Evolutionary conservation across 1,140 invertebrate species (phyloP).

Genomic region (Meloidogyne hapla): DNA sequence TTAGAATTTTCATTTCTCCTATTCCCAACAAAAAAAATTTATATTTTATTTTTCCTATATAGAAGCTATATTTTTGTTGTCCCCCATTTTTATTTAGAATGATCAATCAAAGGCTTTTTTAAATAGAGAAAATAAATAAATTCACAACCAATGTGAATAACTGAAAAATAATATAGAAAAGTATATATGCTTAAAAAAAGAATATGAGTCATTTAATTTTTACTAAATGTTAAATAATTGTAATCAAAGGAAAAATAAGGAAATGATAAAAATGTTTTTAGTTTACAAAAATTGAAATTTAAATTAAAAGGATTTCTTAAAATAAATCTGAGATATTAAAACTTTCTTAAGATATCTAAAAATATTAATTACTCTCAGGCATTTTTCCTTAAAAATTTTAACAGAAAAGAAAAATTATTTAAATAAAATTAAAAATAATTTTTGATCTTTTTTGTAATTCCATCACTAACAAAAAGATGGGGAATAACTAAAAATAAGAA

Average conservation of each 20-base stretch:
- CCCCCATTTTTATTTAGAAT: background rate
- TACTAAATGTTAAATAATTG: background rate
- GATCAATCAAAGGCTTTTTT: slow-evolving; percentile 1
- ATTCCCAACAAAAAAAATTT: background rate
- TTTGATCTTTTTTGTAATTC: background rate
- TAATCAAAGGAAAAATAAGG: background rate
- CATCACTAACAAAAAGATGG: background rate
- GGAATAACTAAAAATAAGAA: slow-evolving; percentile 4
- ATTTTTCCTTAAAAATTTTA: too few species aligned
- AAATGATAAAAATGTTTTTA: background rate
- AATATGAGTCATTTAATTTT: background rate
- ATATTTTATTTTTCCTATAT: background rate
- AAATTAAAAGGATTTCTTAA: too few species aligned
- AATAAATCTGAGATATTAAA: too few species aligned
- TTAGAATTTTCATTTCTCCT: too few species aligned
- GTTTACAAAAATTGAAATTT: too few species aligned
- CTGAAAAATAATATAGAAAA: background rate
- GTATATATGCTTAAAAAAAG: background rate
- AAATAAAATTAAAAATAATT: background rate
- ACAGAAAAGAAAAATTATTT: background rate
- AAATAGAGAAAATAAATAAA: background rate
- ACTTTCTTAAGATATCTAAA: too few species aligned
- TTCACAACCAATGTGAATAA: background rate
- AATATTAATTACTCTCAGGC: too few species aligned
- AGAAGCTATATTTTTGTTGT: background rate